Evolutionary conservation across 2,888 invertebrate species (phyloP), one percentile per base, ranked within the genome.

Genomic region (Lasius platythorax): DNA sequence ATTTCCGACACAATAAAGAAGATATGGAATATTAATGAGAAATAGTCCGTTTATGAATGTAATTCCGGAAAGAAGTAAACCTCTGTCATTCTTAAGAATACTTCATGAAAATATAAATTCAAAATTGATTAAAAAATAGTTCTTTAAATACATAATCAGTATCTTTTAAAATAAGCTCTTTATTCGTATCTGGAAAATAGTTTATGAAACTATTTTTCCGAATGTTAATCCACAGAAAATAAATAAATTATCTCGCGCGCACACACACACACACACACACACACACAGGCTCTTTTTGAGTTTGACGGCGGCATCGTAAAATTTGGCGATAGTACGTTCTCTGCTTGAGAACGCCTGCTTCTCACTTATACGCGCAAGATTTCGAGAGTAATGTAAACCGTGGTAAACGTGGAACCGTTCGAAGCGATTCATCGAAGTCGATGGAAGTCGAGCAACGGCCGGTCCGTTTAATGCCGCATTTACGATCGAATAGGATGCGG

Each of bases 401-500:
- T 61, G 73, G 73, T 23, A 23, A 23, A 23, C 23, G 23, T 23
- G 23, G 23, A 23, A 56, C 40, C 64, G 53, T 40, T 58, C 30
- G 58, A 18, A 18, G 61, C 82, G 75, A 74, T 74, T 75, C 75
- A 64, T 66, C n/a, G 50, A 63, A 74, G 74, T 40, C 64, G 82
- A 72, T 63, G 53, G 63, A 82, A 82, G 64, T 75, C 75, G 82
- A 81, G 61, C 70, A 23, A 61, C 46, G 79, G 46, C 50, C 61
- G 61, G 72, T n/a, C 8, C n/a, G 53, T 61, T 81, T 72, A 81
- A 81, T 61, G 61, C 61, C 61, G 79, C 79, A 28, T 81, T 81
- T 81, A 81, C 79, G 79, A 81, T 79, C 61, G 72, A 37, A 81
- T 46, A 68, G 67, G 56, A 72, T 43, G 68, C 58, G 79, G 68